Evolutionary conservation across 2,797 vertebrate species (phyloP).

Genomic region (Yasuhikotakia modesta): DNA sequence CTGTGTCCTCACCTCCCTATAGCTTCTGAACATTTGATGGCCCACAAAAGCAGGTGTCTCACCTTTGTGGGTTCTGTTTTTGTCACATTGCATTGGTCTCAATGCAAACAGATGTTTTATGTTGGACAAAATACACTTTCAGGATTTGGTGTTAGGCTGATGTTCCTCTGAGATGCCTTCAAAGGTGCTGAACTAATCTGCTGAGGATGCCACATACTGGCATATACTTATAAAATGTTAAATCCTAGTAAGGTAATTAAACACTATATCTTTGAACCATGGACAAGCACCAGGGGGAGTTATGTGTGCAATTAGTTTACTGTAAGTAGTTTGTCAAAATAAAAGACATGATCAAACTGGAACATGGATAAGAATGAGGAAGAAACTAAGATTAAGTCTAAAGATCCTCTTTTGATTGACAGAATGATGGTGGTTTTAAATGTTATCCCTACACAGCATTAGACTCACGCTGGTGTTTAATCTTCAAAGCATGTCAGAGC

Average conservation of each 20-base stretch:
- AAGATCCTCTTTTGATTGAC: constrained; percentile 31
- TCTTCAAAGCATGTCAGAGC: constrained; percentile 43
- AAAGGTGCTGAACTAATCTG: constrained; percentile 1
- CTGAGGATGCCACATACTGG: neutral
- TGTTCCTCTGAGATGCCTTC: neutral
- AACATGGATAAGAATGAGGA: constrained; percentile 21
- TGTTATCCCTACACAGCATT: constrained; percentile 28
- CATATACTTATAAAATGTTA: neutral
- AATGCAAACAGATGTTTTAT: neutral
- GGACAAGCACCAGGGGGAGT: neutral
- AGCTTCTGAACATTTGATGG: neutral
- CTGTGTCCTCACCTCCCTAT: constrained; percentile 7
- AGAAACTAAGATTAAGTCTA: constrained; percentile 11
- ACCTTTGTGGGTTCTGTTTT: neutral
- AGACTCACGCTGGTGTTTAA: constrained; percentile 33
- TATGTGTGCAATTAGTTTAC: constrained; percentile 22
- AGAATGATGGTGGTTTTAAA: constrained; percentile 11
- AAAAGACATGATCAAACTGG: constrained; percentile 13
- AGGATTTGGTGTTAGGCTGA: neutral
- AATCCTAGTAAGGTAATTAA: neutral
- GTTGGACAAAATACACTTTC: neutral
- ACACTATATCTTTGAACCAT: neutral
- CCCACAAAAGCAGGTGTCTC: neutral
- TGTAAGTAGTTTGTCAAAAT: constrained; percentile 21
- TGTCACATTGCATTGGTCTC: neutral